Base-by-base conservation (phyloP, 2,797 vertebrate genomes). In the Poecilia gillii region DNA sequence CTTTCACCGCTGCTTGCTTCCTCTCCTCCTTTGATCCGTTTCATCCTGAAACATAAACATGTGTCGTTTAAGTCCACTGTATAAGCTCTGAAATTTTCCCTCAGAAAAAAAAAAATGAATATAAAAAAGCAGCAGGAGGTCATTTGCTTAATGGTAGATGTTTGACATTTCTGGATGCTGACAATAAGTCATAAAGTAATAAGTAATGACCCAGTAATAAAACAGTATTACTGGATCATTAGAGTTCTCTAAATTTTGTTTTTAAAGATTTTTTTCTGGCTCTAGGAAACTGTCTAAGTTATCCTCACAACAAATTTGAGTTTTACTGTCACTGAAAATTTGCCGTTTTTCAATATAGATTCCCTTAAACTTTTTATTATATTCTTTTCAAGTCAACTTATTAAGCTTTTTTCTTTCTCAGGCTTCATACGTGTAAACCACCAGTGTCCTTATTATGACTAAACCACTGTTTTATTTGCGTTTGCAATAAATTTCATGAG, bases 21-120 rank as follows among this genome's bases (percentile, higher is more conserved):
- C 91, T 95, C 95, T 78, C 86, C 92, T 92, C 95, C 96, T 85
- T 96, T 96, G 84, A 97, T 95, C 92, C 97, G 96, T 93, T 99
- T 99, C 98, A 99, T 99, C 89, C 96, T 98, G 79, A 2, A 46
- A 79, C 74, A 12, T 9, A 2, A 43, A 80, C 36, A 80, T 28
- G 6, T 4, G 20, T 31, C 3, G 20, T 4, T 73, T 36, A 36
- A 13, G 18, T 39, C 23, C 33, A 39, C 23, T 13, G 14, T 18
- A 36, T 41, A 1, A 70, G 4, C 59, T 59, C 57, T 59, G 25
- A 59, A 59, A 57, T 28, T 59, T 25, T 53, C 51, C 7, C 7
- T 25, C 18, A 51, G 5, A 23, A 51, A 47, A 51, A 49, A 20
- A 6, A 45, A 3, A 51, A 6, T 20, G 7, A 20, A 20, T 6